Evolutionary conservation across 2,113 vertebrate species (phyloP), one percentile per base, ranked within the genome.

Genomic region (Xenus cinereus): DNA sequence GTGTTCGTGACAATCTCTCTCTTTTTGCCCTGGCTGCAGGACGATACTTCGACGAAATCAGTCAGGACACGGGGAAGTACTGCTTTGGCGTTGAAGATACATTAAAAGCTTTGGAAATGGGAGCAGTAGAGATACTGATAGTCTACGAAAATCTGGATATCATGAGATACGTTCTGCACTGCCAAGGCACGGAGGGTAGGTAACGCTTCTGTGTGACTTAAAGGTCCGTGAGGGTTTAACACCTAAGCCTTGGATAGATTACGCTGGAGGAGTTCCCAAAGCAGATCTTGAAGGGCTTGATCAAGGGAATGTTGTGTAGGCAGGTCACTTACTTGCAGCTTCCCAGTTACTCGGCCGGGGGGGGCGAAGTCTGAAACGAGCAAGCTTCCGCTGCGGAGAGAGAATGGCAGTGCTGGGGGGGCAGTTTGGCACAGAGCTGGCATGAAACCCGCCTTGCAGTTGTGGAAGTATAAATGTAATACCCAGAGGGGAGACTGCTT

Each of bases 101-200:
- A 93, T 98, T 99, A 96, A 99, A 99, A 97, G 99, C 99, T 95
- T 98, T 99, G 98, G 99, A 99, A 98, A 99, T 99, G 99, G 99
- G 99, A 98, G 99, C 99, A 41, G 99, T 99, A 97, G 99, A 99
- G 98, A 99, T 99, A 96, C 99, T 99, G 97, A 99, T 99, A 97
- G 99, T 99, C 92, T 99, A 99, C 92, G 99, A 99, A 97, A 99
- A 99, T 96, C 98, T 99, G 96, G 99, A 99, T 98, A 99, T 99
- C 80, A 99, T 99, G 99, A 99, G 99, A 98, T 99, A 99, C 4
- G 99, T 99, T 96, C 98, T 99, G 92, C 99, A 99, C 96, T 99
- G 99, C 97, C 99, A 99, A 97, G 99, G 99, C 87, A 99, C 99
- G 0, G 99, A 99, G 98, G 98, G 98, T 98, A 99, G 78, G 84